Evolutionary conservation across 2,888 invertebrate species (phyloP), one percentile per base, ranked within the genome.

Genomic region (Acanthosepion lycidas): DNA sequence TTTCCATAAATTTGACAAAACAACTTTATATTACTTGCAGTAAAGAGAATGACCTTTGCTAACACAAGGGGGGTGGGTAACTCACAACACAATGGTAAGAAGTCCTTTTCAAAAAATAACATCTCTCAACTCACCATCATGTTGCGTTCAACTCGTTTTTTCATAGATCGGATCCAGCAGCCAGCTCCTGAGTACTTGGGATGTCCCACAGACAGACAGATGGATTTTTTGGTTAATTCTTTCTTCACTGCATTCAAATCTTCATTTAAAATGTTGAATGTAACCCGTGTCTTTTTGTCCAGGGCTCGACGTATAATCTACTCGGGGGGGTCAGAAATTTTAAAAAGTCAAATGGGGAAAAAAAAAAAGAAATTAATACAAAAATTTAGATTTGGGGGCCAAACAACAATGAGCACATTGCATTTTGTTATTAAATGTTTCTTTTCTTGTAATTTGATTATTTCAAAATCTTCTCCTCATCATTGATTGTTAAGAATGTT

Each of bases 101-200:
- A 23, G 59, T 20, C 59, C 59, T 59, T 59, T 59, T 26, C 23
- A 59, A 59, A 59, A 42, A 20, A 59, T 0, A 59, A 6, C 5
- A 8, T 78, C n/a, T n/a, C 1, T 28, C 15, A 23, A 95, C 96
- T 94, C 95, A 97, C 97, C 96, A 96, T 96, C 97, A 97, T 97
- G 94, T 96, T 96, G 94, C 97, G 96, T 95, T 97, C 97, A 53
- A 97, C 97, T 78, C 97, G 96, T 95, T 98, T 98, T 96, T 98
- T 98, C 96, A 98, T 98, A 97, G 98, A 98, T 95, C 98, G 98
- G 59, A 98, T 98, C 96, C 98, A 98, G 94, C 98, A 98, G 0
- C 98, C 98, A 94, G 98, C 98, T 0, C 99, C 99, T 0, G 98
- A 98, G 96, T 98, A 98, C 94, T 98, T 98, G 0, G 99, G 98